Base-by-base conservation (phyloP, 2,888 invertebrate species). In the Drosophila pseudotalamancana region DNA sequence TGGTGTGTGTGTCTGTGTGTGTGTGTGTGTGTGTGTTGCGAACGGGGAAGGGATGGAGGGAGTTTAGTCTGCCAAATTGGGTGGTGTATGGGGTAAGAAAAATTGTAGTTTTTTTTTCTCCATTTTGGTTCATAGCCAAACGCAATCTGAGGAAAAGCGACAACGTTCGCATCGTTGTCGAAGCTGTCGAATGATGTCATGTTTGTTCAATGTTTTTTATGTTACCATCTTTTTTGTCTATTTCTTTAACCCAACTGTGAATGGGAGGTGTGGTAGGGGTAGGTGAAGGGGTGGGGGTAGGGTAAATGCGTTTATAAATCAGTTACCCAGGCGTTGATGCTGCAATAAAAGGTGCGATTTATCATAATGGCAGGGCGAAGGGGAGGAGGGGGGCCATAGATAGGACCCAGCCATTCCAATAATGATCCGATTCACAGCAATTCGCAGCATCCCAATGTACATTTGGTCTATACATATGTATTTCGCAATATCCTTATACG, bases 301-400 rank as follows among this genome's bases (percentile, higher is more conserved):
- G n/a, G n/a, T n/a, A n/a, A n/a, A n/a, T 27, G 19, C 69, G 35
- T 78, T 87, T 87, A 69, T 77, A 82, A 81, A 87, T 81, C 87
- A 81, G 81, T 81, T 87, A 87, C 75, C 75, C 63, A 67, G 79
- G 86, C 82, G 88, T 88, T 82, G 81, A 87, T 78, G 86, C 72
- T 82, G 88, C 88, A 82, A 85, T 82, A 82, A 87, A 82, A 87
- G 82, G 88, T 87, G 88, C 82, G 86, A 87, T 87, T 82, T 87
- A 85, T 87, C 86, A 87, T 82, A 87, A 85, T 87, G 75, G 57
- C 55, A 60, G 61, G 4, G 4, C 4, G 11, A 32, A 6, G 14
- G 6, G 1, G 21, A 11, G 46, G 11, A 11, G 6, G 6, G 12
- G 12, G 18, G 1, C 5, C 34, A 21, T 12, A 19, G 27, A 31